Evolutionary conservation across 2,888 invertebrate species (phyloP).

Genomic region (Maniola hyperantus): DNA sequence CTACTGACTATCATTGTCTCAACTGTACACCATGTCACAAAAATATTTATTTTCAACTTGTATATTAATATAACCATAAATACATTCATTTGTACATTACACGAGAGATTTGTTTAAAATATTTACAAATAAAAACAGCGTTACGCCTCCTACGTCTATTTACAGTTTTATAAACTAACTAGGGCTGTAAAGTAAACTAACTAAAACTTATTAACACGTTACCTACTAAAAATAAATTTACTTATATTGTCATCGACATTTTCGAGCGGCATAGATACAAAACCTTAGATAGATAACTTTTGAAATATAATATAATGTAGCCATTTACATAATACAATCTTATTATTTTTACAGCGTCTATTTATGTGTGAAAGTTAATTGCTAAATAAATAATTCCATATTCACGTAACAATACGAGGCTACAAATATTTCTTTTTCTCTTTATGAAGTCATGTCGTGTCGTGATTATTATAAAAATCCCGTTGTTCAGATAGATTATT

Average conservation of each 20-base stretch:
- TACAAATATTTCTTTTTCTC: not conserved
- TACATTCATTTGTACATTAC: slow-evolving; percentile 79
- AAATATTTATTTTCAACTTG: slow-evolving; percentile 73
- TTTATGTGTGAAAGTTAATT: not conserved
- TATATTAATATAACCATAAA: slow-evolving; percentile 69
- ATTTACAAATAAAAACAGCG: slow-evolving; percentile 77
- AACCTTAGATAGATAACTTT: not conserved
- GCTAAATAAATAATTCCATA: not conserved
- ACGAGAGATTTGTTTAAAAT: slow-evolving; percentile 66
- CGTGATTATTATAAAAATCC: not conserved
- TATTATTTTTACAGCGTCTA: not conserved
- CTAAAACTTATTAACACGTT: slow-evolving; percentile 25
- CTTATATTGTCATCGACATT: slow-evolving; percentile 20
- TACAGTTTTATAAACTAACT: slow-evolving; percentile 58
- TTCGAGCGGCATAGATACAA: not conserved
- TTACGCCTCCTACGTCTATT: slow-evolving; percentile 66
- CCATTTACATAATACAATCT: not conserved
- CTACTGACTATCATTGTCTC: slow-evolving; percentile 48
- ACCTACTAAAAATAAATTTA: slow-evolving; percentile 12
- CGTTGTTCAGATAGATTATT: not conserved
- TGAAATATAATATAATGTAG: not conserved
- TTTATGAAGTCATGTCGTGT: not conserved
- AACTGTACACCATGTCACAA: slow-evolving; percentile 78
- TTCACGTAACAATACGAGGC: not conserved
- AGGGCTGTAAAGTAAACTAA: slow-evolving; percentile 68